Base-by-base conservation (phyloP, 1,140 invertebrate species). In the Rhyzopertha dominica region DNA sequence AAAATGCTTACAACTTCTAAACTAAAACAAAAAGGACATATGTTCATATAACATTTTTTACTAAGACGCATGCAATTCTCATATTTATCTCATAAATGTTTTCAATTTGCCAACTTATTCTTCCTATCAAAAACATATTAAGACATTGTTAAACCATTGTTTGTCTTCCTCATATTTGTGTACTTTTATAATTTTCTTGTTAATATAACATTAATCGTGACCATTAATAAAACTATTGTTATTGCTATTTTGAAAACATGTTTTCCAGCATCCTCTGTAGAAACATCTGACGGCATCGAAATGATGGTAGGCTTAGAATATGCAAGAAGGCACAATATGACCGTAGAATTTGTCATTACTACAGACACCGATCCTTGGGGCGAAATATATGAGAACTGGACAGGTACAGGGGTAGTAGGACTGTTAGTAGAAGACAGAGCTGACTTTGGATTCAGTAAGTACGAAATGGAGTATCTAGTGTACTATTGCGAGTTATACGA, bases 381-480 rank as follows among this genome's bases (percentile, higher is more conserved):
- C 4, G 70, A 75, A 48, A 72, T 78, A 38, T 77, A 69, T 50
- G 69, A 74, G 12, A 79, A 80, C 51, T 61, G 69, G 40, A 75
- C 74, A 5, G 77, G 76, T 23, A 69, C 73, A 40, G 77, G 77
- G 3, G 62, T 78, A 19, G 48, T 78, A 19, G 77, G 77, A n/a
- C 74, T 71, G 53, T 62, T 80, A 2, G 66, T 70, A 10, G 65
- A 68, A 52, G 76, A 77, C 50, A 62, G 63, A n/a, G 76, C 74
- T 13, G 76, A 79, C 60, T 48, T 79, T 30, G 78, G 76, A 23
- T 58, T 58, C 44, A 68, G 74, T 76, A 50, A 37, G 28, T 36
- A 8, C n/a, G n/a, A n/a, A n/a, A n/a, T n/a, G n/a, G n/a, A n/a
- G n/a, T n/a, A n/a, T n/a, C n/a, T n/a, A n/a, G n/a, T n/a, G n/a